A percentile compares a stretch with the other conserved stretches of the same genome.
These are phyloP conservation scores for Drosophila subobscura DNA, from an alignment of 1,140 invertebrate genomes.

Conservation along the genomic window DNA sequence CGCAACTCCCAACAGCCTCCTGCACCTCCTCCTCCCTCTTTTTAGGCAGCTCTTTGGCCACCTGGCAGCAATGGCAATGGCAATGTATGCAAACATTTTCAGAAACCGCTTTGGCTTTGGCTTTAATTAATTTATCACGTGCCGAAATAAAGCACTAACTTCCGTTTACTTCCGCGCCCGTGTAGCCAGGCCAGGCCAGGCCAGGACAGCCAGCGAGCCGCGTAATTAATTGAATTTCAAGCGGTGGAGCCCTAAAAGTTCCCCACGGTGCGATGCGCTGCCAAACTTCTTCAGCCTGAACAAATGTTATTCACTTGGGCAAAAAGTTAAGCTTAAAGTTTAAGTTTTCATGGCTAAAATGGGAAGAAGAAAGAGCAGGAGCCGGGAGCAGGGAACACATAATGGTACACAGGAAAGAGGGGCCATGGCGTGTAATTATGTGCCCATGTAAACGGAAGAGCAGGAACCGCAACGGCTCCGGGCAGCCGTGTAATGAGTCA, in stretches of 20 bases:
- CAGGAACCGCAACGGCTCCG: constrained; percentile 6
- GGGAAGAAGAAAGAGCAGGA: constrained; percentile 2
- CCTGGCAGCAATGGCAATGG: constrained; percentile 10
- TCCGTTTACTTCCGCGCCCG: constrained; percentile 32
- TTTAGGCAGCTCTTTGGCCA: constrained; percentile 20
- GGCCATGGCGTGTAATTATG: constrained; percentile 43
- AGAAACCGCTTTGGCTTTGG: constrained; percentile 52
- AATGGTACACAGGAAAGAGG: constrained; percentile 18
- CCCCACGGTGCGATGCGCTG: not conserved
- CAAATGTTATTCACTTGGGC: constrained; percentile 6
- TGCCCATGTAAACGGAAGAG: constrained; percentile 22
- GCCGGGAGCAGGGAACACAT: constrained; percentile 20
- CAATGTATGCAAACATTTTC: constrained; percentile 62
- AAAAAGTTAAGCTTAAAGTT: constrained; percentile 31
- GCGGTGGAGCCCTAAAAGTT: constrained; percentile 38
- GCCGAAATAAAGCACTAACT: constrained; percentile 69
- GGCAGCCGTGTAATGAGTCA: constrained; percentile 31
- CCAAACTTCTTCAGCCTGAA: not conserved
- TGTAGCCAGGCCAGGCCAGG: too few species aligned
- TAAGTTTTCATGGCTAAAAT: constrained; percentile 14
- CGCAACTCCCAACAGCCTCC: not conserved
- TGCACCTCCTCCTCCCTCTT: not conserved
- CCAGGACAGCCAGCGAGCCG: not conserved
- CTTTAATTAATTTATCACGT: constrained; percentile 80
- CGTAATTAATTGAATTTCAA: constrained; percentile 75